Percentiles rank a stretch among this genome's conserved stretches.
Evolutionary conservation across 2,113 vertebrate species (phyloP).

Genomic region (Elephantulus edwardii): DNA sequence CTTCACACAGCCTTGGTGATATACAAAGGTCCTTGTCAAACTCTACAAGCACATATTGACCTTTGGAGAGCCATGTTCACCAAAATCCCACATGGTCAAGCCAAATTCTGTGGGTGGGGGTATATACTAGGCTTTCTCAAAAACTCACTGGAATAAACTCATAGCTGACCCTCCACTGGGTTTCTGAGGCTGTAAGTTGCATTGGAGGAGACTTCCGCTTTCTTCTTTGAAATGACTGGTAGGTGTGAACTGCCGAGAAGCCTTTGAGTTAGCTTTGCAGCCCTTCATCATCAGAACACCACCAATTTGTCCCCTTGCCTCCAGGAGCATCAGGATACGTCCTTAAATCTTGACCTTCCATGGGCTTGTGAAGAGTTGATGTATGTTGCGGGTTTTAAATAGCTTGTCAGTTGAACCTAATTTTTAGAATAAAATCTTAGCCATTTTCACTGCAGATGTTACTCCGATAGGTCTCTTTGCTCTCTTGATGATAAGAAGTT

Average conservation of each 20-base stretch:
- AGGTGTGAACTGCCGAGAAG: no score
- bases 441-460: background rate
- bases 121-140: background rate
- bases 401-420: background rate
- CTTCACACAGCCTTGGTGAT: background rate
- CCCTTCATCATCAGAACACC: background rate
- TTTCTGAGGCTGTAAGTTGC: no score
- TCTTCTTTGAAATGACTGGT: no score
- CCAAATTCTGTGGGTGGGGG: background rate
- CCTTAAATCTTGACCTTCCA: background rate
- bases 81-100: background rate
- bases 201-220: no score
- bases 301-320: accelerated
- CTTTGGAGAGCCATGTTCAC: background rate
- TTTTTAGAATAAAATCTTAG: background rate
- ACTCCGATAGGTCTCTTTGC: background rate
- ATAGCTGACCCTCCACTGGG: no score
- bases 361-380: background rate
- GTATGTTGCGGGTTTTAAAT: background rate
- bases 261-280: no score
- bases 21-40: background rate
- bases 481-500: background rate
- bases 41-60: background rate
- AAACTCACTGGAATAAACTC: no score
- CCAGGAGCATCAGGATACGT: background rate